A percentile compares a stretch with the other conserved stretches of the same genome.
phyloP scores from a whole-genome alignment of 2,113 vertebrate species.

The Dicentrarchus labrax region DNA sequence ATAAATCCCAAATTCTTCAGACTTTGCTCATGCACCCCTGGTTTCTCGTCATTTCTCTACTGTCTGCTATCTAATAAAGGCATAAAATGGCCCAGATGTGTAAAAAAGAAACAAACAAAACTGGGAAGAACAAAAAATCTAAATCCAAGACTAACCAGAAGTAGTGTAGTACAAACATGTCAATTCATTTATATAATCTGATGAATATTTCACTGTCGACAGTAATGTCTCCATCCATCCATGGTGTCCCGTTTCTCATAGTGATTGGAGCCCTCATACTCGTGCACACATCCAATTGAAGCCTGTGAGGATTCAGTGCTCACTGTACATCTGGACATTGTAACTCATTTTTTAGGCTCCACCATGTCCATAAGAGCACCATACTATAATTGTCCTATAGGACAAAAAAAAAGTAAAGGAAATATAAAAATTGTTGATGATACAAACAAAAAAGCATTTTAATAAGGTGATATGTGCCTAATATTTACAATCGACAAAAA shows the following conservation, averaged over 20 bases:
- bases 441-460: background rate
- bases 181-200: background rate
- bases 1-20: background rate
- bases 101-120: background rate
- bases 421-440: too few species aligned
- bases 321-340: background rate
- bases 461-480: background rate
- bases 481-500: constrained; percentile 10
- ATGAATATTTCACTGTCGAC: background rate
- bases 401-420: background rate
- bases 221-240: background rate
- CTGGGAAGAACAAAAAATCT: too few species aligned
- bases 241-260: background rate
- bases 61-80: background rate
- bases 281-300: background rate
- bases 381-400: too few species aligned
- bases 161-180: background rate
- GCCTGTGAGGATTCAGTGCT: background rate
- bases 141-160: background rate
- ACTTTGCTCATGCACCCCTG: background rate
- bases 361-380: too few species aligned
- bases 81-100: too few species aligned
- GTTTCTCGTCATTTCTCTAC: background rate
- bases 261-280: background rate
- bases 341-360: background rate